These are phyloP conservation scores for Clunio marinus DNA, from an alignment of 2,888 invertebrate species.

Conservation along the genomic window DNA sequence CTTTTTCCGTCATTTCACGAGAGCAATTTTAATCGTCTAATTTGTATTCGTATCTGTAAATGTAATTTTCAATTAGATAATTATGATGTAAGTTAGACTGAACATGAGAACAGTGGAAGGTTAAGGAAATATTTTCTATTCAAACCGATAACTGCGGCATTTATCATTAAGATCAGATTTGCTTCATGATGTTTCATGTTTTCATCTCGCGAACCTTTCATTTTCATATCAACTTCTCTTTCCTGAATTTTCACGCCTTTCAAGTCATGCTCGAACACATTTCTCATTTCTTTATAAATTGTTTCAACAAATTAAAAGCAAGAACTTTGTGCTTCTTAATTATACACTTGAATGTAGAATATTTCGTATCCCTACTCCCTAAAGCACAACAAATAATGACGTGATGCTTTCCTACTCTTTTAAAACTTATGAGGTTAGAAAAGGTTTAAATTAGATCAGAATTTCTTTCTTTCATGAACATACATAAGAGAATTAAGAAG, in stretches of 20 bases:
- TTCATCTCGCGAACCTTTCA: not conserved
- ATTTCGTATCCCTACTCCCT: not conserved
- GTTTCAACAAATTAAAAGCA: not conserved
- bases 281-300: not conserved
- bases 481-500: not conserved
- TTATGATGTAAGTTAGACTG: not conserved
- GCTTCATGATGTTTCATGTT: slow-evolving; percentile 23
- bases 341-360: not conserved
- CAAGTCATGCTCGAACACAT: not conserved
- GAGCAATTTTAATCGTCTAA: not conserved
- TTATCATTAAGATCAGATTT: slow-evolving; percentile 27
- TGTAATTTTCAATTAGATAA: not conserved
- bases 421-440: slow-evolving; percentile 1
- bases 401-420: not conserved
- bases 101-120: not conserved
- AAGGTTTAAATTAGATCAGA: slow-evolving; percentile 7
- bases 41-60: not conserved
- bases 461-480: not conserved
- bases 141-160: too few relatives aligned
- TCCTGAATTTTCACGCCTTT: not conserved
- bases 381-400: slow-evolving; percentile 4
- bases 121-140: too few relatives aligned
- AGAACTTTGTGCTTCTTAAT: not conserved
- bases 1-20: too few relatives aligned
- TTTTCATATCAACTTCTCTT: not conserved